Evolutionary conservation across 2,113 vertebrate species (phyloP).

Genomic region (Grammomys surdaster): DNA sequence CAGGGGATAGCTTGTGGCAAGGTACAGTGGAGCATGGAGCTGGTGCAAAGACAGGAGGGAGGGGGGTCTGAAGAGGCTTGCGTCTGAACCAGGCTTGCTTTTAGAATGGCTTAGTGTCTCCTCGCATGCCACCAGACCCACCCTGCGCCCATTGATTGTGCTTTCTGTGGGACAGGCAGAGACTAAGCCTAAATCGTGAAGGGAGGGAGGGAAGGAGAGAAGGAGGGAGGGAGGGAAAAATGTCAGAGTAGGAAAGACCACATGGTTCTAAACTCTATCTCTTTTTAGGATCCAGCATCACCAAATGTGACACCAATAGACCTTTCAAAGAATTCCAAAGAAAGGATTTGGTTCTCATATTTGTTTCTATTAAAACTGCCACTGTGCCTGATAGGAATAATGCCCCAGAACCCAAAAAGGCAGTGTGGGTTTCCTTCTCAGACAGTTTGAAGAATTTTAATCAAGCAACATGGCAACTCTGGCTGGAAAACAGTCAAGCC

Average conservation of each 20-base stretch:
- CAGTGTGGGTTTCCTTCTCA: neutral
- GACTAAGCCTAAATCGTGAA: neutral
- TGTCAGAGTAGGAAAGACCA: neutral
- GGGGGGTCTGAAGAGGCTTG: neutral
- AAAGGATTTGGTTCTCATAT: neutral
- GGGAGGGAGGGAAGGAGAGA: neutral
- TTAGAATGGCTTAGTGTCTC: too few relatives aligned
- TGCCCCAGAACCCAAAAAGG: neutral
- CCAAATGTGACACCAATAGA: neutral
- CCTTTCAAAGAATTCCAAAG: neutral
- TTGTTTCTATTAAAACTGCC: neutral
- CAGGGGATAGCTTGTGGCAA: neutral
- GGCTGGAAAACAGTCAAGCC: too few relatives aligned
- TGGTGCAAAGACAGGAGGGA: neutral
- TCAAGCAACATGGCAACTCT: too few relatives aligned
- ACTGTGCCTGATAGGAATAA: neutral
- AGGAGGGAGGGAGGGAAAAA: neutral
- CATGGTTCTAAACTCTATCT: neutral
- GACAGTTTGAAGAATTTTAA: neutral
- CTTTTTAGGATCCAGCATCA: neutral
- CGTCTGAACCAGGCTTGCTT: neutral
- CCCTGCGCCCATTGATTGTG: rapidly evolving
- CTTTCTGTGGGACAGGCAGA: neutral
- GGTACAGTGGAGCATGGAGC: neutral
- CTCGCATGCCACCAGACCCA: rapidly evolving